phyloP scores from a whole-genome alignment of 2,113 vertebrate species.

The Myrmecobius fasciatus region DNA sequence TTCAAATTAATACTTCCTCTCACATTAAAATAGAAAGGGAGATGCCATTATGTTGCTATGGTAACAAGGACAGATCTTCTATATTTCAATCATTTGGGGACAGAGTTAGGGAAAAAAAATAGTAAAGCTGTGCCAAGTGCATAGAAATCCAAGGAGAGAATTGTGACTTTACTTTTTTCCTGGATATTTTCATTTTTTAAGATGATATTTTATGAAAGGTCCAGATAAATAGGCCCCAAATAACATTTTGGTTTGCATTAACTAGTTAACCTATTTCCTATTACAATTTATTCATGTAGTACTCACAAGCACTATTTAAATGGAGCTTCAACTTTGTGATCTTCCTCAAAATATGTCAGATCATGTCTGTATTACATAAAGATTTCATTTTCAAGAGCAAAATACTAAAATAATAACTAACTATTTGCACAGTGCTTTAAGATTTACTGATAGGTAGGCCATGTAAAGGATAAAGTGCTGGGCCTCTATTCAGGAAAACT shows the following conservation, averaged over 20 bases:
- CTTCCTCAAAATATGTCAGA: neutral
- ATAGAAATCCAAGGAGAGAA: neutral
- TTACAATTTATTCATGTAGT: neutral
- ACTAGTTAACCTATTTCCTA: neutral
- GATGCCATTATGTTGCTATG: neutral
- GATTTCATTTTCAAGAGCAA: neutral
- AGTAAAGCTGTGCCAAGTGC: neutral
- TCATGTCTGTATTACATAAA: neutral
- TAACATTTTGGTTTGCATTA: neutral
- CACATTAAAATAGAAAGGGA: neutral
- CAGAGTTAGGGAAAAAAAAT: neutral
- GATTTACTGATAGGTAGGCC: neutral
- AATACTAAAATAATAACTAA: neutral
- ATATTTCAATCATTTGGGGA: slow-evolving; percentile 16
- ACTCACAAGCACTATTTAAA: neutral
- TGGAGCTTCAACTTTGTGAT: neutral
- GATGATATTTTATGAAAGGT: neutral
- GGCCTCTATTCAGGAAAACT: neutral
- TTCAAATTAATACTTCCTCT: neutral
- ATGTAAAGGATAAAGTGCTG: neutral
- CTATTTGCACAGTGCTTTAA: neutral
- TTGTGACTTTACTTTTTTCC: neutral
- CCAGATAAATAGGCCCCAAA: neutral
- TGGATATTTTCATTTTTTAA: neutral
- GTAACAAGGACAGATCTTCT: neutral